Evolutionary conservation across 2,797 vertebrate species (phyloP), one percentile per base, ranked within the genome.

Genomic region (Thunnus albacares): DNA sequence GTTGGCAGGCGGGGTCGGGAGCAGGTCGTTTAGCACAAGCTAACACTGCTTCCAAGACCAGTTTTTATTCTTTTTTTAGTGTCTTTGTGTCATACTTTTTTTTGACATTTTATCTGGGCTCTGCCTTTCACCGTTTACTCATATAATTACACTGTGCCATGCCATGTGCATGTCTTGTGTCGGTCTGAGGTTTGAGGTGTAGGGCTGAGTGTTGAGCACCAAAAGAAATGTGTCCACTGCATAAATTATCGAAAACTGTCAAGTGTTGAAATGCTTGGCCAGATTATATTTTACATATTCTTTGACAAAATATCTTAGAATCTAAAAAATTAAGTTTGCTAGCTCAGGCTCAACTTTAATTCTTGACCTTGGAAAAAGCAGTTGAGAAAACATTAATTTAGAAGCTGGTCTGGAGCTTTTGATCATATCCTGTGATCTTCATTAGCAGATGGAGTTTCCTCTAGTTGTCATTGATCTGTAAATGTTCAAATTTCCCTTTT

Each of bases 1-100:
- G 91, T 88, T 93, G 95, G 94, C 95, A 90, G 93, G 83, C 77
- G 58, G 93, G 79, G 76, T 82, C 75, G 71, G 57, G 30, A 83
- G 35, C 62, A 66, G 87, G 82, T 38, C 67, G 49, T 59, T 52
- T 59, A 45, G 70, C 35, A n/a, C 74, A 71, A 66, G 66, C 83
- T 81, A 52, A 49, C 67, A 53, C 41, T 52, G 63, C 70, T 79
- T 30, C 67, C 67, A 87, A 70, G 49, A 74, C 41, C 57, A 26
- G 43, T 22, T 70, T 76, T 24, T 38, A 4, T 17, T 30, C 47
- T 41, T 26, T 52, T 79, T 49, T 63, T 55, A 12, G 20, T 56
- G 20, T 52, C 24, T 28, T n/a, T 35, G 43, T 71, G 68, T 76
- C 68, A 47, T 28, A 49, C 5, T 58, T 52, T 55, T 22, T 55